Percentiles rank a stretch among this genome's conserved stretches.
Conservation (phyloP, 2,888 invertebrate species). For the Adelognathus sp. region DNA sequence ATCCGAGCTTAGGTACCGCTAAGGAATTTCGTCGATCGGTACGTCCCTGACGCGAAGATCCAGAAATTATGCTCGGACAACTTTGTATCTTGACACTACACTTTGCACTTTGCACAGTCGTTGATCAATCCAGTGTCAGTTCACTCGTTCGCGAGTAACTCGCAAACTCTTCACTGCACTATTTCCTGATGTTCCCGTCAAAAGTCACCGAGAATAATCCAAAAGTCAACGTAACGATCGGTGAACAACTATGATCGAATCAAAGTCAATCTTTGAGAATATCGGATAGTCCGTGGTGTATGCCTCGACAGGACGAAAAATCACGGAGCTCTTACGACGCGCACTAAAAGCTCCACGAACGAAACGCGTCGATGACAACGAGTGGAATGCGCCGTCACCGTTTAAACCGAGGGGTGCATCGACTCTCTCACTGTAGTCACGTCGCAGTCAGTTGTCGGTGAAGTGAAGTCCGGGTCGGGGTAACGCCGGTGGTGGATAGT, state of each 20-base stretch:
- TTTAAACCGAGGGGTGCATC: conserved; percentile 38
- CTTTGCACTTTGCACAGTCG: too few relatives aligned
- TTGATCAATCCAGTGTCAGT: too few relatives aligned
- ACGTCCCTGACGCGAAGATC: neutral
- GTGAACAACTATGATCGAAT: neutral
- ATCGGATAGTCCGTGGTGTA: too few relatives aligned
- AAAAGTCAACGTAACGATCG: neutral
- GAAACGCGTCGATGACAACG: conserved; percentile 52
- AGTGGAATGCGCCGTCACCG: conserved; percentile 47
- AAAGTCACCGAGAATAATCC: neutral
- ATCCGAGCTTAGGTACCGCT: conserved; percentile 27
- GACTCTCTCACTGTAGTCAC: conserved; percentile 39
- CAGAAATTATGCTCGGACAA: neutral
- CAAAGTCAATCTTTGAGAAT: neutral
- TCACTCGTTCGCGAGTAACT: too few relatives aligned
- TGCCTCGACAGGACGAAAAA: too few relatives aligned
- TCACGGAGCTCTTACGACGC: conserved; percentile 7
- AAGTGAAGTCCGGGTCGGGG: conserved; percentile 15
- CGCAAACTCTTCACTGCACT: neutral
- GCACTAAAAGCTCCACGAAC: conserved; percentile 41
- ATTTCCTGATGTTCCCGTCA: neutral
- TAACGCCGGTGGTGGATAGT: conserved; percentile 35
- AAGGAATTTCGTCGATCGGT: neutral
- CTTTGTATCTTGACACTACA: too few relatives aligned
- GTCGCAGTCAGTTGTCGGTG: conserved; percentile 38